Evolutionary conservation across 2,888 invertebrate genomes (phyloP), one percentile per base, ranked within the genome.

Genomic region (Agrilus biguttatus): DNA sequence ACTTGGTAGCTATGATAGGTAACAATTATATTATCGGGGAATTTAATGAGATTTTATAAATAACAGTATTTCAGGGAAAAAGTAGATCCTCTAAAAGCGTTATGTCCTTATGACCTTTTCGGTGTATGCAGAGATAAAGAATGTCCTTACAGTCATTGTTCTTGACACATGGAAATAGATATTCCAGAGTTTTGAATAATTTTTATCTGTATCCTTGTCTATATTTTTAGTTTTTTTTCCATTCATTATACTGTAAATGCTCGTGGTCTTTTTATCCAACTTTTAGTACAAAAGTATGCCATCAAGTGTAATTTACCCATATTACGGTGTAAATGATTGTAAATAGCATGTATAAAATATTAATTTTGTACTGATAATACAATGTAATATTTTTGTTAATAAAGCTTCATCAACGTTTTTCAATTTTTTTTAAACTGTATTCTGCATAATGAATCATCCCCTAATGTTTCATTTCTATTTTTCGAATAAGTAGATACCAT

Each of bases 51-150:
- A 19, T 21, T 35, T 34, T 21, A 43, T n/a, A 28, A 33, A 34
- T 40, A 10, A 28, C n/a, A 21, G 17, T 14, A 28, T 28, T 28
- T 28, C 10, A 28, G 28, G 5, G 49, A 51, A 38, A 45, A 48
- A 36, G 53, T 53, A 14, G 59, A 65, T 50, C 64, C 65, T 2
- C 53, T 60, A 43, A 53, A 52, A 13, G 61, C 60, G 37, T 49
- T 63, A 47, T 66, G 65, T 50, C 65, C 65, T 1, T 65, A 59
- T 46, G 63, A 65, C 49, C 53, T 64, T 32, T 54, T 60, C 47
- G 65, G 65, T 41, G 58, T 54, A 21, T 66, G 65, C 47, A 55
- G 62, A 43, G 65, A 66, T 51, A 47, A 56, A 40, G 64, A 63
- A 42, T 66, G 65, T 53, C 50, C 52, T 44, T 65, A 57, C 48